Percentiles rank a stretch among this genome's conserved stretches.
Evolutionary conservation across 30 jellyfish, hydroid and myxozoan genomes (phyloP).

Genomic region (Turritopsis rubra): DNA sequence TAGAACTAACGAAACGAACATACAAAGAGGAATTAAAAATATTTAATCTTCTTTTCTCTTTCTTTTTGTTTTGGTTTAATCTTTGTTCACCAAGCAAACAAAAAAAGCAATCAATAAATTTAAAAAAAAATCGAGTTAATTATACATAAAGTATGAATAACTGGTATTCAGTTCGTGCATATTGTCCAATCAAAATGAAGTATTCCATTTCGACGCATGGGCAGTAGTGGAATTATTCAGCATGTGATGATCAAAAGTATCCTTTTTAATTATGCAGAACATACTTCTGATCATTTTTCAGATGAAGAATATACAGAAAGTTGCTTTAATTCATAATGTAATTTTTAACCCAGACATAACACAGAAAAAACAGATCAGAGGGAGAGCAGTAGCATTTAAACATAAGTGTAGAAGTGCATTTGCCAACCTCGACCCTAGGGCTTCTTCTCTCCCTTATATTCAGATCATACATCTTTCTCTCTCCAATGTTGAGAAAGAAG

Average conservation of each 20-base stretch:
- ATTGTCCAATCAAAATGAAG: not conserved
- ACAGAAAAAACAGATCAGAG: not conserved
- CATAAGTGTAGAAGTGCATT: not conserved
- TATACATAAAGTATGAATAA: slow-evolving; percentile 6
- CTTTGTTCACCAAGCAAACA: not conserved
- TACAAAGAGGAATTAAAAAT: not conserved
- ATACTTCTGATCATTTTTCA: not conserved
- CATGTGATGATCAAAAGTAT: not conserved
- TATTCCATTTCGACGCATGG: not conserved
- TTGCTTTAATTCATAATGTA: not conserved
- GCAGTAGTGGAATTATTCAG: not conserved
- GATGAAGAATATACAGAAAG: not conserved
- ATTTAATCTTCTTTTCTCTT: not conserved
- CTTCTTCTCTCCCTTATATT: not conserved
- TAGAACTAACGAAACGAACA: not conserved
- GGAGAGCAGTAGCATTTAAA: not conserved
- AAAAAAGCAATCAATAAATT: not conserved
- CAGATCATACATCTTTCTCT: too few species aligned
- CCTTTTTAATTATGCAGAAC: not conserved
- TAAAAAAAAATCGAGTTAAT: not conserved
- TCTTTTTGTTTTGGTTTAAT: slow-evolving; percentile 10
- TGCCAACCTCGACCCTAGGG: too few species aligned
- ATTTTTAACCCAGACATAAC: not conserved
- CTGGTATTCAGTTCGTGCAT: not conserved
- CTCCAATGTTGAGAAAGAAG: too few species aligned